Evolutionary conservation across 2,888 invertebrate genomes (phyloP).

Genomic region (Leucophenga montana): DNA sequence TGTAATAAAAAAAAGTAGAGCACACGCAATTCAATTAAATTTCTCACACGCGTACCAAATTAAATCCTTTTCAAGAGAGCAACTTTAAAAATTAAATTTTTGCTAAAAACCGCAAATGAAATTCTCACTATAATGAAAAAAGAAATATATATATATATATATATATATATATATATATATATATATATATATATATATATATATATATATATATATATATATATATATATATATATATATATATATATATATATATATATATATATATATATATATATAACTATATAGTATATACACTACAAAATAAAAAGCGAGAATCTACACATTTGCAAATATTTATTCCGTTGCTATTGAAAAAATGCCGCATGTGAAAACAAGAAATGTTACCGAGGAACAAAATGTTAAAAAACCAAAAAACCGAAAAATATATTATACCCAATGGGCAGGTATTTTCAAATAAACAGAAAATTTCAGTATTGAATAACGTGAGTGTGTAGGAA

Average conservation of each 20-base stretch:
- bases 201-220: no score
- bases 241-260: no score
- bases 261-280: no score
- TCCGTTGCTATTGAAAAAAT: not conserved
- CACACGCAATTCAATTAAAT: no score
- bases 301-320: not conserved
- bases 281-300: no score
- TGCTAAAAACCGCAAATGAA: slow-evolving; percentile 13
- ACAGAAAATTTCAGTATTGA: slow-evolving; percentile 3
- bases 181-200: no score
- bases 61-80: no score
- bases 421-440: slow-evolving; percentile 21
- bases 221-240: no score
- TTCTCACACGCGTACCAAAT: no score
- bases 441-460: slow-evolving; percentile 28
- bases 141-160: no score
- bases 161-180: no score
- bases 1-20: no score
- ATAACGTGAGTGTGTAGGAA: not conserved
- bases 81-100: slow-evolving; percentile 13
- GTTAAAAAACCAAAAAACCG: not conserved
- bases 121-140: not conserved
- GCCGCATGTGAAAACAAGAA: not conserved
- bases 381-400: not conserved
- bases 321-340: not conserved